Base-by-base conservation (phyloP, 1,140 invertebrate genomes). In the Drosophila kanapiae region DNA sequence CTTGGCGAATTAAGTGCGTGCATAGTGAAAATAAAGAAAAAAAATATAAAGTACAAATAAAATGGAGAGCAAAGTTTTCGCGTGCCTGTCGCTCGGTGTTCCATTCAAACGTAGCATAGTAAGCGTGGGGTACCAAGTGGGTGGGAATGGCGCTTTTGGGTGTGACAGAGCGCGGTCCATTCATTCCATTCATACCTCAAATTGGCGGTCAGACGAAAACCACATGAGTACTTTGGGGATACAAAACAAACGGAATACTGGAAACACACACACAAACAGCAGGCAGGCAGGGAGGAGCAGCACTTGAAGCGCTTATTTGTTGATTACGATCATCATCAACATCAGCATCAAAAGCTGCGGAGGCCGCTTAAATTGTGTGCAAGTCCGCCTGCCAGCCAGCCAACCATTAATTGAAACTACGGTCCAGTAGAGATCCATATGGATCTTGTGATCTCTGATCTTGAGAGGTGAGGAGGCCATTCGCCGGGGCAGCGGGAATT, bases 171-270 rank as follows among this genome's bases (percentile, higher is more conserved):
- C 67, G 43, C 58, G 27, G 9, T 29, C 57, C 70, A 82, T 82
- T 78, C 80, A 82, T 82, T 72, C 47, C 27, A 29, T n/a, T 48
- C 23, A 63, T 76, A 84, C 76, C 80, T 70, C 64, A 70, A 83
- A 83, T 83, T 83, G 80, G 51, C 80, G 64, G 80, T 75, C 80
- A 83, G 62, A 64, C 69, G 35, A 65, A 31, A 38, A 18, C 63
- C 31, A 42, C 38, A 42, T 10, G 23, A 14, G 27, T 23, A 69
- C 40, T 47, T 37, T 43, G 43, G 62, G 42, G 6, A 49, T 29
- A 6, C 14, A 29, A 6, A 16, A 29, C 13, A 40, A 9, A 37
- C n/a, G n/a, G n/a, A n/a, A n/a, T n/a, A n/a, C n/a, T n/a, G n/a
- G 16, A 18, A 23, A 47, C 27, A 29, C 13, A 27, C 6, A 29